A percentile compares a stretch with the other conserved stretches of the same genome.
These are phyloP conservation scores for Malurus melanocephalus DNA, from an alignment of 2,113 vertebrate genomes.

Conservation along the genomic window DNA sequence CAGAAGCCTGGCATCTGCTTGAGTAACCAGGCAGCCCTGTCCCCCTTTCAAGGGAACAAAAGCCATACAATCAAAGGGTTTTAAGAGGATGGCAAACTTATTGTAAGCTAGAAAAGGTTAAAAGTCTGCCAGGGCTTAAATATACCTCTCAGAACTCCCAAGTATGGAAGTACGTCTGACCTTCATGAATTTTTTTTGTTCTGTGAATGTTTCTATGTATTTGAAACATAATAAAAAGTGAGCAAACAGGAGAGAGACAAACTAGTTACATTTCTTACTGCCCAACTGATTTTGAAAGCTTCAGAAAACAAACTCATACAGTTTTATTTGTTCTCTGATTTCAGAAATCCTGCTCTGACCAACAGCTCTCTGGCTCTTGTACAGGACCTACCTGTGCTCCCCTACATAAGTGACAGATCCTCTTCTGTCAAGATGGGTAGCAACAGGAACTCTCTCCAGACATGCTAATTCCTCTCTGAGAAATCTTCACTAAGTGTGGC, in stretches of 20 bases:
- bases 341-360: background rate
- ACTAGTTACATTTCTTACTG: background rate
- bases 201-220: background rate
- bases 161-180: slow-evolving; percentile 17
- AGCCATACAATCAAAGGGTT: slow-evolving; percentile 56
- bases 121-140: slow-evolving; percentile 59
- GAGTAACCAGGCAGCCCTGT: slow-evolving; percentile 66
- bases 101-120: slow-evolving; percentile 63
- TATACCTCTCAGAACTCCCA: slow-evolving; percentile 47
- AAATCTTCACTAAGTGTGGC: background rate
- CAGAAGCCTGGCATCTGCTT: slow-evolving; percentile 66
- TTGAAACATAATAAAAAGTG: background rate
- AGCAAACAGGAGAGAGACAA: background rate
- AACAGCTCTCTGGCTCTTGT: rapidly evolving
- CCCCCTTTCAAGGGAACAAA: slow-evolving; percentile 62
- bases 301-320: background rate
- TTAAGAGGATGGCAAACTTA: slow-evolving; percentile 63
- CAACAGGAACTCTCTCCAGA: background rate
- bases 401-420: background rate
- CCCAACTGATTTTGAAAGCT: background rate
- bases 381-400: background rate
- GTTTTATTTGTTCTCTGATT: background rate
- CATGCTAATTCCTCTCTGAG: background rate
- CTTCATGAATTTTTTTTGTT: background rate
- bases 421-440: background rate